phyloP scores from a whole-genome alignment of 2,797 vertebrate species.

The Brachyrhaphis roseni region DNA sequence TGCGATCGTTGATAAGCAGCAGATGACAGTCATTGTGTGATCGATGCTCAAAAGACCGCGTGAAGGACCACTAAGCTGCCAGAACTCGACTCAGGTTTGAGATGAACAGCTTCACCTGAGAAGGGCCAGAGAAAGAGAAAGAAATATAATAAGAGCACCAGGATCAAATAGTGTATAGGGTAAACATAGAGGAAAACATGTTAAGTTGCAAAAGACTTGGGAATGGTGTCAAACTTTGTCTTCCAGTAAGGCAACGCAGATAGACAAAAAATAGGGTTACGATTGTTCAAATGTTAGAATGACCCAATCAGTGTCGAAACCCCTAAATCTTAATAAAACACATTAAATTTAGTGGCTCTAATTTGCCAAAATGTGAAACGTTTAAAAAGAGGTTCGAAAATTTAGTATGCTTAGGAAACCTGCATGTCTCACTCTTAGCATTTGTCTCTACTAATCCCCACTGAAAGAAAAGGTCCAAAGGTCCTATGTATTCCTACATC shows the following conservation, averaged over 20 bases:
- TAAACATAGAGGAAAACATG: neutral
- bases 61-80: no score
- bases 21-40: no score
- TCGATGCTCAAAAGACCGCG: no score
- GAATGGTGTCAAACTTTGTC: neutral
- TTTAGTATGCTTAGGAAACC: neutral
- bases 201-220: neutral
- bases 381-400: neutral
- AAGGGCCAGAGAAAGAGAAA: no score
- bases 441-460: conserved; percentile 26
- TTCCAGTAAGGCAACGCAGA: neutral
- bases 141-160: no score
- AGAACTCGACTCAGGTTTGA: no score
- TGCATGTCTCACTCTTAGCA: neutral
- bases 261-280: neutral
- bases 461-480: conserved; percentile 23
- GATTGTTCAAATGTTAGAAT: neutral
- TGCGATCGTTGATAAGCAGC: no score
- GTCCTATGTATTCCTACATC: conserved; percentile 4
- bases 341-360: neutral
- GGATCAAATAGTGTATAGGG: neutral
- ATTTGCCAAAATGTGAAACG: neutral
- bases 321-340: neutral
- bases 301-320: neutral
- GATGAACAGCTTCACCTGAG: no score